Percentiles rank a stretch among this genome's conserved stretches.
phyloP scores from a whole-genome alignment of 1,140 invertebrate species.

The Lepidostoma basale region DNA sequence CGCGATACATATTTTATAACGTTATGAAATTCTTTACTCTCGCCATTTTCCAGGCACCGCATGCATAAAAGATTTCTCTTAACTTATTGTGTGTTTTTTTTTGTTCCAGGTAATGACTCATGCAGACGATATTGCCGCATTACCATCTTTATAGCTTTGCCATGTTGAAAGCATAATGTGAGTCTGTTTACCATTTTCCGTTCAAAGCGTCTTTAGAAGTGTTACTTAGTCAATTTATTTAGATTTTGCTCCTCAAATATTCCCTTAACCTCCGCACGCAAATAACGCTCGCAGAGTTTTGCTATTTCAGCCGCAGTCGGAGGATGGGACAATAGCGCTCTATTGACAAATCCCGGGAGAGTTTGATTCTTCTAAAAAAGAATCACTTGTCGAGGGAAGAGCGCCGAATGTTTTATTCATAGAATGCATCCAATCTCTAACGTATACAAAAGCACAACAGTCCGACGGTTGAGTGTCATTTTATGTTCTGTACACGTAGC shows the following conservation, averaged over 20 bases:
- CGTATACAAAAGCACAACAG: conserved; percentile 17
- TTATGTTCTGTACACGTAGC: conserved; percentile 17
- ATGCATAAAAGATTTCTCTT: not conserved
- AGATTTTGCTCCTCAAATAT: no score
- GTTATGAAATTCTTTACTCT: no score
- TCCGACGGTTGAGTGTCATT: conserved; percentile 8
- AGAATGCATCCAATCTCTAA: conserved; percentile 15
- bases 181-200: not conserved
- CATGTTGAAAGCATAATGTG: not conserved
- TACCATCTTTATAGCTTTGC: conserved; percentile 5
- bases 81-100: not conserved
- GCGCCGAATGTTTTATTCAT: conserved; percentile 15
- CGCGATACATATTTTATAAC: no score
- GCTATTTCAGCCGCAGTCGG: no score
- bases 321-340: no score
- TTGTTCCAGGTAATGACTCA: conserved; percentile 21
- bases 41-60: no score
- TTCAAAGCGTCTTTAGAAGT: no score
- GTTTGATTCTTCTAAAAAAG: not conserved
- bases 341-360: no score
- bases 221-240: no score
- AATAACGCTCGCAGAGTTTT: no score
- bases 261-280: no score
- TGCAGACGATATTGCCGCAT: not conserved
- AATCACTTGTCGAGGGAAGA: not conserved